Conservation (phyloP, 2,888 invertebrate genomes). For the Drosophila eohydei region DNA sequence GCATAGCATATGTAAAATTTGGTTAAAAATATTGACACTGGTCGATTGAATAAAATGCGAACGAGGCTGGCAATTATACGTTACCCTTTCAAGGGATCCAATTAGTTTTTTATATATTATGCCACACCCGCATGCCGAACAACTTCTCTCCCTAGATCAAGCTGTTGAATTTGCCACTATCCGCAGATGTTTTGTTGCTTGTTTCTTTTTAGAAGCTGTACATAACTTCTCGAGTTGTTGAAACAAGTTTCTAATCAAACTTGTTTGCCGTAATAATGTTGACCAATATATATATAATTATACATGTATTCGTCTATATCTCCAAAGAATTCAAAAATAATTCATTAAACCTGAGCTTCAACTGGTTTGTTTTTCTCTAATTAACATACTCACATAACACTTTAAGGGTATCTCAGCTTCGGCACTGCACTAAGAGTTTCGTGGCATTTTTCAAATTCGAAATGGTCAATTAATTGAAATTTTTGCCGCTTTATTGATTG, state of each 20-base stretch:
- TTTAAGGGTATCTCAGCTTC: slow-evolving; percentile 16
- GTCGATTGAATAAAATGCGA: slow-evolving; percentile 17
- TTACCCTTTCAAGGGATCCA: neutral
- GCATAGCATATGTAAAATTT: slow-evolving; percentile 22
- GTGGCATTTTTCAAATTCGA: slow-evolving; percentile 1
- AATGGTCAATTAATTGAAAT: slow-evolving; percentile 62
- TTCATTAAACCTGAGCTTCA: neutral
- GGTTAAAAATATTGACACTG: slow-evolving; percentile 19
- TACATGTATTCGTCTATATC: neutral
- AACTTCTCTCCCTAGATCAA: neutral
- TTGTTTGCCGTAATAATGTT: neutral
- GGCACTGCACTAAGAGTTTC: neutral
- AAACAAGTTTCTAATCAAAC: slow-evolving; percentile 1
- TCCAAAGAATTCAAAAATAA: neutral
- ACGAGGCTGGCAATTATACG: slow-evolving; percentile 23
- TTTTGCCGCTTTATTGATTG: slow-evolving; percentile 58
- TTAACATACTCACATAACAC: neutral
- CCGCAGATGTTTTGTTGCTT: neutral
- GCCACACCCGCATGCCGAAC: neutral
- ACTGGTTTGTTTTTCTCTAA: neutral
- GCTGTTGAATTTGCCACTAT: neutral
- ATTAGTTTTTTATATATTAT: too few species aligned
- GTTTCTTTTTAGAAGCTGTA: neutral
- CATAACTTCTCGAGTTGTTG: neutral
- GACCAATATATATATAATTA: neutral